Percentiles rank a stretch among this genome's conserved stretches.
These are phyloP conservation scores for Dicycla oo DNA, from an alignment of 2,888 invertebrate species.

Conservation along the genomic window DNA sequence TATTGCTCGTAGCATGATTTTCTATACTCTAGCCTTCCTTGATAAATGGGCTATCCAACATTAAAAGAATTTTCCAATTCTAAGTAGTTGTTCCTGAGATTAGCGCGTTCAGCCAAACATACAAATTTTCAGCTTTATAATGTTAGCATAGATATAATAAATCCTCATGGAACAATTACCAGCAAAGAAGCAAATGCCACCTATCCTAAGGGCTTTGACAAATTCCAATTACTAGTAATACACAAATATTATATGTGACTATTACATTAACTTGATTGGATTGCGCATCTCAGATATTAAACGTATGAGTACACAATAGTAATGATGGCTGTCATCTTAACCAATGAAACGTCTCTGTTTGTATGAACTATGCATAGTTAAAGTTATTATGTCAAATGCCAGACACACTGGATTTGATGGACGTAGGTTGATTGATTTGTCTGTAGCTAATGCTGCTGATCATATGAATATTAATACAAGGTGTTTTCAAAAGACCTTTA, in stretches of 20 bases:
- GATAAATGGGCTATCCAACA: no score
- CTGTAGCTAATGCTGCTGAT: neutral
- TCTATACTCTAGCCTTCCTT: no score
- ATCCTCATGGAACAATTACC: neutral
- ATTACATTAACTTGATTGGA: conserved; percentile 53
- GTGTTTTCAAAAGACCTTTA: neutral
- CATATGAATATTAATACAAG: no score
- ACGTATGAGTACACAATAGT: conserved; percentile 24
- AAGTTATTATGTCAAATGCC: conserved; percentile 24
- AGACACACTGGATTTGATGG: conserved; percentile 18
- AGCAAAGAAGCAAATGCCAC: neutral
- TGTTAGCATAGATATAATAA: no score
- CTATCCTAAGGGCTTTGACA: neutral
- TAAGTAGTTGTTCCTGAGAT: no score
- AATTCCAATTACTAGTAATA: conserved; percentile 35
- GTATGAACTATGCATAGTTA: conserved; percentile 26
- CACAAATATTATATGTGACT: conserved; percentile 16
- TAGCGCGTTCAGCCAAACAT: no score
- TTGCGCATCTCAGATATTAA: conserved; percentile 41
- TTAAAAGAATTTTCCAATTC: no score
- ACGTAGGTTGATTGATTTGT: conserved; percentile 13
- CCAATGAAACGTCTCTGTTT: conserved; percentile 22
- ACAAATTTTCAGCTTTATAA: no score
- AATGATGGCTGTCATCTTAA: conserved; percentile 32
- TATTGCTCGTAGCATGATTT: no score